Evolutionary conservation across 2,797 vertebrate genomes (phyloP), one percentile per base, ranked within the genome.

Genomic region (Pseudochaenichthys georgianus): DNA sequence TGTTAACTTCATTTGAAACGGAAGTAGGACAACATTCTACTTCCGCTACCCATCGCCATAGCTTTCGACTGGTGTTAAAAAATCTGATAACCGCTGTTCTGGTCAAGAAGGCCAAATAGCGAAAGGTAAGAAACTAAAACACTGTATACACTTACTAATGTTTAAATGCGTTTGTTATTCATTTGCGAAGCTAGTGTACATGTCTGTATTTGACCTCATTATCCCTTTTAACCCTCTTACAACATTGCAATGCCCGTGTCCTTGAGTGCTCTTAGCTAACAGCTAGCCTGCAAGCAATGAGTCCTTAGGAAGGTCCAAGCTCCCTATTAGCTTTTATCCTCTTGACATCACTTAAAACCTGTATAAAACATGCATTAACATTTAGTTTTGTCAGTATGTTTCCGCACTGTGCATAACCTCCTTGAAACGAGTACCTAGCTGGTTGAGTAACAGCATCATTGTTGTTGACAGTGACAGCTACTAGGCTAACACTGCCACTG

Each of bases 31-130:
- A 1, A 0, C 0, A 2, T 12, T 6, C 15, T 10, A 79, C 19
- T 82, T 77, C 86, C 90, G 88, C 80, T 83, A 5, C 4, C 3
- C 28, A 64, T n/a, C 77, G 59, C 78, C 60, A 78, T 80, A 84
- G 16, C 42, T 13, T 61, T 73, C 51, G 12, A 63, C 34, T 70
- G 43, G 73, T 65, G 45, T 62, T 19, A 2, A 41, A 38, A 52
- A 61, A 53, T 80, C 23, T 77, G 54, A 77, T 69, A 71, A 71
- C 64, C 82, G 94, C 95, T 95, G 94, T 95, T 95, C 92, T 95
- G 94, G 94, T 95, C 95, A 21, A 95, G 93, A 94, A 95, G 95
- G 92, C 95, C 94, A 95, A 95, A 95, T 94, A 95, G 95, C 95
- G 91, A 82, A 91, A 94, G 95, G 95, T 96, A 94, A 91, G 92